These are phyloP conservation scores for Drosophila insularis DNA, from an alignment of 1,140 invertebrate genomes.

Conservation along the genomic window DNA sequence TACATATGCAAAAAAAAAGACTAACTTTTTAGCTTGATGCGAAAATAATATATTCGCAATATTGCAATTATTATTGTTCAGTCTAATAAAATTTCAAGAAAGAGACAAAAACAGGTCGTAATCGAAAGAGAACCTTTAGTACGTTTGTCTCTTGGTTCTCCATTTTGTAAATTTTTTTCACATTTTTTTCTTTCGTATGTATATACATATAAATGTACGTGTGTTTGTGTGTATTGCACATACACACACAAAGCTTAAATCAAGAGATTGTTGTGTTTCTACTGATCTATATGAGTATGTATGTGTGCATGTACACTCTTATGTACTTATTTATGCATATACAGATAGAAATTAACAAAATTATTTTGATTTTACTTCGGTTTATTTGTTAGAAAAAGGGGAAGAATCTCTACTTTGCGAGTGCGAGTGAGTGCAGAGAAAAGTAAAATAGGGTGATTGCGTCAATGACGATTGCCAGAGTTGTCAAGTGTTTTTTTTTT, in stretches of 20 bases:
- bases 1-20: slow-evolving; percentile 6
- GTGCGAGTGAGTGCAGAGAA: slow-evolving; percentile 29
- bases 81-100: neutral
- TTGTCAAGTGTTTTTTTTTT: slow-evolving; percentile 53
- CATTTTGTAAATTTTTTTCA: slow-evolving; percentile 38
- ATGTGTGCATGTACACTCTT: slow-evolving; percentile 6
- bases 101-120: neutral
- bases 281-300: slow-evolving; percentile 8
- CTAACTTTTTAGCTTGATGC: slow-evolving; percentile 11
- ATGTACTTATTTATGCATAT: slow-evolving; percentile 10
- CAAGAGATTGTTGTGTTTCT: slow-evolving; percentile 12
- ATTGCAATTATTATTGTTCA: neutral
- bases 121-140: neutral
- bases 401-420: slow-evolving; percentile 8
- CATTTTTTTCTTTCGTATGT: slow-evolving; percentile 28
- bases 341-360: slow-evolving; percentile 2
- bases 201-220: slow-evolving; percentile 9
- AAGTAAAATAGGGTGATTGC: slow-evolving; percentile 71
- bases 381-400: slow-evolving; percentile 15
- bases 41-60: neutral
- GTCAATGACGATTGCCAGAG: slow-evolving; percentile 69
- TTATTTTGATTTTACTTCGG: slow-evolving; percentile 28
- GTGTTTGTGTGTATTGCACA: neutral
- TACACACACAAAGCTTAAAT: slow-evolving; percentile 14
- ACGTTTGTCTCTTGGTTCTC: slow-evolving; percentile 19